A percentile compares a stretch with the other conserved stretches of the same genome.
These are phyloP conservation scores for Ceratoteleas bidentatus DNA, from an alignment of 1,140 invertebrate genomes.

Conservation along the genomic window DNA sequence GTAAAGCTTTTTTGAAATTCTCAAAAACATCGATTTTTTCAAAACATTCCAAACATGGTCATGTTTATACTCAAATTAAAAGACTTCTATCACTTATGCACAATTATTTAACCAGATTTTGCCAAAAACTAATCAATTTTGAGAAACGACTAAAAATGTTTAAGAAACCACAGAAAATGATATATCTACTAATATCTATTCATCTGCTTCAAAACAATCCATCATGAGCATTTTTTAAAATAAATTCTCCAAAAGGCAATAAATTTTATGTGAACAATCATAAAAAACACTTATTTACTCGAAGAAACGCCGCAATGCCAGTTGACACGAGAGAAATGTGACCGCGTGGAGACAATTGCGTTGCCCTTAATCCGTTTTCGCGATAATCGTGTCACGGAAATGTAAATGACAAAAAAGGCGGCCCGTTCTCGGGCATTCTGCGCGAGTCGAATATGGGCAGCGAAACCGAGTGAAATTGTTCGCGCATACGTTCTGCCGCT, in stretches of 20 bases:
- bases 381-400: constrained; percentile 40
- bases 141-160: no score
- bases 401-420: constrained; percentile 33
- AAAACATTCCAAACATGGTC: no score
- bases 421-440: constrained; percentile 21
- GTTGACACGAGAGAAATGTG: background rate
- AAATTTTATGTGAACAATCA: background rate
- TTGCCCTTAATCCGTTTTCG: constrained; percentile 22
- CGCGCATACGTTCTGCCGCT: constrained; percentile 39
- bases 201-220: no score
- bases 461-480: constrained; percentile 59
- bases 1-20: no score
- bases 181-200: no score
- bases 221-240: no score
- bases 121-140: no score
- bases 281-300: background rate
- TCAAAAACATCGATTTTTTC: no score
- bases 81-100: no score
- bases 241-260: background rate
- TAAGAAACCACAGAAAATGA: no score
- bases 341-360: background rate
- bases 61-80: no score
- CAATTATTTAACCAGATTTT: no score
- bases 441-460: constrained; percentile 57
- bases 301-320: background rate